phyloP scores from a whole-genome alignment of 2,888 invertebrate species.

The Tachina fera region DNA sequence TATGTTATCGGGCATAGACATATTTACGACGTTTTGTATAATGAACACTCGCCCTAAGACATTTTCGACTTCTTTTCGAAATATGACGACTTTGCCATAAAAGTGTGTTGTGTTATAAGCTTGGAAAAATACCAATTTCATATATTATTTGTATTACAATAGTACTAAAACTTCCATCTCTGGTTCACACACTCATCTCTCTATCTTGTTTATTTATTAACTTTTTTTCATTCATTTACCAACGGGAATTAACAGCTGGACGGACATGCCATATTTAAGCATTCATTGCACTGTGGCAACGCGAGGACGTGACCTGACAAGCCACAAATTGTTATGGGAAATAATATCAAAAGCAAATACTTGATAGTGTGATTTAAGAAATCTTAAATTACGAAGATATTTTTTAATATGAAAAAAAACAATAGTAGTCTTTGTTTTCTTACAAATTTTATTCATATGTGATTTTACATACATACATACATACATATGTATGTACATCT shows the following conservation, averaged over 20 bases:
- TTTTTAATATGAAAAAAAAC: not conserved
- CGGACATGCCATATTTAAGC: not conserved
- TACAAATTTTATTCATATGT: not conserved
- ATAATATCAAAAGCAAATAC: slow-evolving; percentile 16
- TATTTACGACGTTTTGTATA: no score
- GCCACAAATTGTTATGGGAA: slow-evolving; percentile 36
- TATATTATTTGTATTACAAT: not conserved
- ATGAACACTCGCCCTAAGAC: no score
- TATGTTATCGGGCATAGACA: no score
- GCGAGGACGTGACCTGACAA: slow-evolving; percentile 12
- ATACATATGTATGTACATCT: no score
- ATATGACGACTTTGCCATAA: no score
- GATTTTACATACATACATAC: not conserved
- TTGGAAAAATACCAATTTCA: no score
- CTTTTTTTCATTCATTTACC: not conserved
- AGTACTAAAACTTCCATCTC: not conserved
- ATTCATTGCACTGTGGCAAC: slow-evolving; percentile 13
- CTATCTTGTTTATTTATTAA: not conserved
- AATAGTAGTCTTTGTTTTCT: not conserved
- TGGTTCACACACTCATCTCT: slow-evolving; percentile 48
- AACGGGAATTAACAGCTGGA: not conserved
- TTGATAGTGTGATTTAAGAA: not conserved
- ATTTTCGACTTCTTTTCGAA: no score
- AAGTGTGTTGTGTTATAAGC: no score
- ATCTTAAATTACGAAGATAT: not conserved